Conservation (phyloP, 2,113 vertebrate genomes). For the Myotis yumanensis region DNA sequence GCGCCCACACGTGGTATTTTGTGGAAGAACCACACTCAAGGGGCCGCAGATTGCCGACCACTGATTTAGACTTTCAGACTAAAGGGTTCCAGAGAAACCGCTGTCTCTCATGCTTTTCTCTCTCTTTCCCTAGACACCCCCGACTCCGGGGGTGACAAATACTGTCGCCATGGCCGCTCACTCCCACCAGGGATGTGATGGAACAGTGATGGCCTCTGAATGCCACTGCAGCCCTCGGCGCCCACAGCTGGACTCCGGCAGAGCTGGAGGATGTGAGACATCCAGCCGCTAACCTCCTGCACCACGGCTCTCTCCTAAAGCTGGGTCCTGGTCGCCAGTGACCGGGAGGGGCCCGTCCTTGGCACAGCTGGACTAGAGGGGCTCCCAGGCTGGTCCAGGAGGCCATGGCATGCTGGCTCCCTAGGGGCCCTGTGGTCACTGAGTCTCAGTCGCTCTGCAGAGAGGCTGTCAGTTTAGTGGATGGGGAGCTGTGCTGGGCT, state of each 20-base stretch:
- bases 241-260: no score
- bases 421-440: neutral
- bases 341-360: neutral
- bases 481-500: neutral
- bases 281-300: neutral
- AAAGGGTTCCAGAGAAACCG: neutral
- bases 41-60: no score
- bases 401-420: neutral
- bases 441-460: neutral
- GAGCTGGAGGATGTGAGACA: fast-evolving
- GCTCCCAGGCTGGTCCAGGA: neutral
- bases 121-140: neutral
- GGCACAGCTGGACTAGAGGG: neutral
- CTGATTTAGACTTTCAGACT: neutral
- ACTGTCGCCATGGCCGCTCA: neutral
- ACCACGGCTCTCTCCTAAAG: neutral
- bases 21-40: no score
- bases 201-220: neutral
- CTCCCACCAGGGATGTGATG: neutral
- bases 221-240: no score
- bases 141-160: neutral
- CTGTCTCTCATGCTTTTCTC: no score
- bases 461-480: neutral
- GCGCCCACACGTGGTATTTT: no score
- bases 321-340: no score